Evolutionary conservation across 2,888 invertebrate species (phyloP), one percentile per base, ranked within the genome.

Genomic region (Ecdyonurus torrentis): DNA sequence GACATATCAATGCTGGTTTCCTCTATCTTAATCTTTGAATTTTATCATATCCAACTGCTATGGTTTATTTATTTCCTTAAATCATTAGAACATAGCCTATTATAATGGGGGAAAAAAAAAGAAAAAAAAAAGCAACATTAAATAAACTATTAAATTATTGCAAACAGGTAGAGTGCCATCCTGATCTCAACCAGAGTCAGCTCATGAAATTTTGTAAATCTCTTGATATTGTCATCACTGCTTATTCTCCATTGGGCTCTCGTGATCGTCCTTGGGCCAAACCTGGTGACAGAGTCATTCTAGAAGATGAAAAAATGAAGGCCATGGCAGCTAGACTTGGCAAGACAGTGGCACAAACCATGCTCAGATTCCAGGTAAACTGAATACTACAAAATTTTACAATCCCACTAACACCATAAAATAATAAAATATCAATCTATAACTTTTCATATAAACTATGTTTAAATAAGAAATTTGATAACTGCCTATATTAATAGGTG

Each of bases 131-230:
- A n/a, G n/a, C n/a, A n/a, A n/a, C n/a, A n/a, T n/a, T n/a, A n/a
- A n/a, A n/a, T n/a, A n/a, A n/a, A n/a, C n/a, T n/a, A n/a, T n/a
- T n/a, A n/a, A n/a, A n/a, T n/a, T n/a, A n/a, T n/a, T n/a, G n/a
- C 37, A 10, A 37, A 1, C 72, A 91, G 89, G 79, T 89, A 65
- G 92, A 93, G 75, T 83, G 87, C 67, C 89, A 91, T 73, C 87
- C 91, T 0, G 89, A 90, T 73, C 75, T 91, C 63, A 85, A 79
- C 65, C 89, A 92, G 71, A 77, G 76, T 25, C 81, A 84, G 37
- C 74, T 92, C 1, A 82, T 84, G 25, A 81, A 82, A 0, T 87
- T 82, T 71, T 87, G 90, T 72, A 81, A 82, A 65, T 75, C 81
- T 0, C 82, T 79, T 22, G 81, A 78, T 59, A 83, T 93, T 61